Conservation (phyloP, 2,888 invertebrate species). For the Noctua janthina region DNA sequence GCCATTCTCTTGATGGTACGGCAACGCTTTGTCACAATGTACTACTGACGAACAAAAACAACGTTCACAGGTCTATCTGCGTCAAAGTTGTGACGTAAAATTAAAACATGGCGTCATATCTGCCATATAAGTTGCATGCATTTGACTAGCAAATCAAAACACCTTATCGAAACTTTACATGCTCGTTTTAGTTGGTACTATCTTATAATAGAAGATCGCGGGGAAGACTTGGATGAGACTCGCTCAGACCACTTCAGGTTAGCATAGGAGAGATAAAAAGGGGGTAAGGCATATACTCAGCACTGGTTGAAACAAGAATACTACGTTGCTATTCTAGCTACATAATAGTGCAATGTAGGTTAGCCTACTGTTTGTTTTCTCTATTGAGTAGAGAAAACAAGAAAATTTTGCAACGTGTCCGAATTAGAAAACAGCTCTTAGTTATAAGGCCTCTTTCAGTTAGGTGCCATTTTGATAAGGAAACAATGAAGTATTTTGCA, state of each 20-base stretch:
- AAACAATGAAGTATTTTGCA: not conserved
- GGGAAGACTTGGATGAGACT: not conserved
- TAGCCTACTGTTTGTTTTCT: slow-evolving; percentile 12
- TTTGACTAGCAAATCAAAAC: not conserved
- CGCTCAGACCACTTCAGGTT: not conserved
- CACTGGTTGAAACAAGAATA: no score
- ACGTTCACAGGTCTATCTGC: slow-evolving; percentile 9
- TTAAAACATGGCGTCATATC: slow-evolving; percentile 29
- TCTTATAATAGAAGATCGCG: not conserved
- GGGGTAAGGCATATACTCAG: not conserved
- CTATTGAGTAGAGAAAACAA: not conserved
- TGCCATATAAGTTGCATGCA: not conserved
- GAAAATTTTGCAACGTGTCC: slow-evolving; percentile 21
- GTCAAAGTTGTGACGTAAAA: slow-evolving; percentile 47
- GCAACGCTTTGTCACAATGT: slow-evolving; percentile 1
- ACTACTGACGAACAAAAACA: slow-evolving; percentile 19
- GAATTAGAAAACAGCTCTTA: slow-evolving; percentile 21
- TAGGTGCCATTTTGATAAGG: not conserved
- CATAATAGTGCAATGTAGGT: slow-evolving; percentile 20
- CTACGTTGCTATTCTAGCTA: no score
- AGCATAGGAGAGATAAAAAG: not conserved
- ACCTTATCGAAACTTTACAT: not conserved
- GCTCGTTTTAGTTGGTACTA: not conserved
- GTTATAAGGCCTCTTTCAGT: not conserved
- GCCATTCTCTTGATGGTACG: not conserved